These are phyloP conservation scores for Troilus luridus DNA, from an alignment of 2,888 invertebrate genomes.

Conservation along the genomic window DNA sequence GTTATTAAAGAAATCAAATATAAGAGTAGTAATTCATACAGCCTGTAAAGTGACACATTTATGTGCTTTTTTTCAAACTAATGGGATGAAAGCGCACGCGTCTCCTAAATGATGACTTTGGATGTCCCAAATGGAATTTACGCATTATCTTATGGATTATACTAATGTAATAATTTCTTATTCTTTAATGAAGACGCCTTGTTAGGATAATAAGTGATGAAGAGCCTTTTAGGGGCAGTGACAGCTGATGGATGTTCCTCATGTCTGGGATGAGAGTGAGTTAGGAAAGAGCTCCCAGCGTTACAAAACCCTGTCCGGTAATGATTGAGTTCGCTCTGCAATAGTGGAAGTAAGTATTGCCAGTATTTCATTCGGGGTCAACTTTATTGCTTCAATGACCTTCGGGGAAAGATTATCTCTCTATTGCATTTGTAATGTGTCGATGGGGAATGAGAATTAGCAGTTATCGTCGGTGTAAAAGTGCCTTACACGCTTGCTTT, in stretches of 20 bases:
- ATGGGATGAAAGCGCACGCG: neutral
- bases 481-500: neutral
- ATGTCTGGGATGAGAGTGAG: neutral
- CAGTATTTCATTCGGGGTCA: neutral
- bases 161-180: constrained; percentile 42
- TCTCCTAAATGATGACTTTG: neutral
- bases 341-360: constrained; percentile 12
- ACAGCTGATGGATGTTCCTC: constrained; percentile 29
- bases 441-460: neutral
- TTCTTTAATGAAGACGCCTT: constrained; percentile 35
- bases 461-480: neutral
- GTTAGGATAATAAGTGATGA: constrained; percentile 1
- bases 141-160: neutral
- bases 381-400: neutral
- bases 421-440: neutral
- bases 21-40: neutral
- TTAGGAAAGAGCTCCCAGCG: neutral
- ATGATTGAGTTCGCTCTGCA: constrained; percentile 1
- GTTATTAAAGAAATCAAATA: neutral
- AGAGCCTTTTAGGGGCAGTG: neutral
- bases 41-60: neutral
- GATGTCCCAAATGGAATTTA: neutral
- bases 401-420: neutral
- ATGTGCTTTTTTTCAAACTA: neutral
- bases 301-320: constrained; percentile 17